A percentile compares a stretch with the other conserved stretches of the same genome.
These are phyloP conservation scores for Nemoura dubitans DNA, from an alignment of 2,888 invertebrate genomes.

Conservation along the genomic window DNA sequence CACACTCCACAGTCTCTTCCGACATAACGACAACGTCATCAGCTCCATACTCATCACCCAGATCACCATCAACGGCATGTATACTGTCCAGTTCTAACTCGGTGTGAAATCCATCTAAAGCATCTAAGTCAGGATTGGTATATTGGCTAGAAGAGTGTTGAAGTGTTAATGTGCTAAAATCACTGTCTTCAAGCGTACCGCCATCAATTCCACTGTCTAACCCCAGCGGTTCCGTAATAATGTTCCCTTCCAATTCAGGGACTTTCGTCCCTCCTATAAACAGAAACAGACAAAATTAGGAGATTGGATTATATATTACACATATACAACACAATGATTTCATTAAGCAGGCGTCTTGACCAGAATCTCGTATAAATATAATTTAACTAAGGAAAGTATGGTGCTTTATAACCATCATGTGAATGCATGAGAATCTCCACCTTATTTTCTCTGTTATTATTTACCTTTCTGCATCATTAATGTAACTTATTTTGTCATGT, in stretches of 20 bases:
- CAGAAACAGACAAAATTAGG: slow-evolving; percentile 21
- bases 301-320: background rate
- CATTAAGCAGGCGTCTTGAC: background rate
- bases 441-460: background rate
- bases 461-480: background rate
- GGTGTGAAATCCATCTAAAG: slow-evolving; percentile 60
- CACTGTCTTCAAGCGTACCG: slow-evolving; percentile 56
- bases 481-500: background rate
- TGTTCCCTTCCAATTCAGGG: slow-evolving; percentile 53
- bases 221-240: slow-evolving; percentile 57
- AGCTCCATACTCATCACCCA: slow-evolving; percentile 43
- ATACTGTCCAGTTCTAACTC: slow-evolving; percentile 61
- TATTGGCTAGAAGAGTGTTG: slow-evolving; percentile 55
- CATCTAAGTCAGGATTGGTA: slow-evolving; percentile 58
- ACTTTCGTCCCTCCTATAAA: slow-evolving; percentile 46
- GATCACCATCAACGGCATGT: slow-evolving; percentile 51
- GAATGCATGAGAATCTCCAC: background rate
- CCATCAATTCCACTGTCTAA: slow-evolving; percentile 56
- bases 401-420: background rate
- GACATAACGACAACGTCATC: slow-evolving; percentile 44
- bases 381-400: background rate
- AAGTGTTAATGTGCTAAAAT: slow-evolving; percentile 57
- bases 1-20: slow-evolving; percentile 48
- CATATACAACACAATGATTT: too few relatives aligned
- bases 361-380: background rate